Base-by-base conservation (phyloP, 1,140 invertebrate genomes). In the Trichoplusia ni region DNA sequence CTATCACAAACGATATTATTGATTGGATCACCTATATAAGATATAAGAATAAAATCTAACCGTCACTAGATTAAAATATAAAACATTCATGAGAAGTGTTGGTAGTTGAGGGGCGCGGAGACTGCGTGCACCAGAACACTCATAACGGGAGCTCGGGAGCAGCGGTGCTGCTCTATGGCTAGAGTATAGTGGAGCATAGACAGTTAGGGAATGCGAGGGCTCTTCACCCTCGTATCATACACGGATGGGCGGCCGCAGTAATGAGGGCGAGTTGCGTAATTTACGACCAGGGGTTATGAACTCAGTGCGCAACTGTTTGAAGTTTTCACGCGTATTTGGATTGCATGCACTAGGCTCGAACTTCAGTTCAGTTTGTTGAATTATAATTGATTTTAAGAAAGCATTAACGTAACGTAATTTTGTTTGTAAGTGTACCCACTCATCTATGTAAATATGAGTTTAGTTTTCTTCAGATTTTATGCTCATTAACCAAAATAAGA, bases 211-310 rank as follows among this genome's bases (percentile, higher is more conserved):
- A 46, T 49, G 56, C 49, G 56, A 62, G 60, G 40, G 73, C 71
- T 67, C 67, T 77, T 78, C 73, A 70, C 76, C 75, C 77, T 66
- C 77, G 74, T 74, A 75, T 77, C 77, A 76, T 74, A 72, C 64
- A 84, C 75, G 82, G 82, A 65, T 81, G 82, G 78, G 49, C 71
- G 75, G 71, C 67, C 69, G 61, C 76, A 60, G 75, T 86, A 88
- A 88, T 84, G 83, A 88, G 82, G 85, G 81, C 70, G 78, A 85
- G 71, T 77, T 82, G 75, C 78, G 82, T 77, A 85, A 81, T 73
- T 81, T 81, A 81, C 78, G 70, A 73, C 69, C 59, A 56, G 63
- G 72, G 72, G 61, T 65, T 69, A 64, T 64, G 67, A 75, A 69
- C 77, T 67, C 69, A 58, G 49, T 73, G 65, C 80, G 79, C 74